phyloP scores from a whole-genome alignment of 2,888 invertebrate genomes.

The Patella pellucida region DNA sequence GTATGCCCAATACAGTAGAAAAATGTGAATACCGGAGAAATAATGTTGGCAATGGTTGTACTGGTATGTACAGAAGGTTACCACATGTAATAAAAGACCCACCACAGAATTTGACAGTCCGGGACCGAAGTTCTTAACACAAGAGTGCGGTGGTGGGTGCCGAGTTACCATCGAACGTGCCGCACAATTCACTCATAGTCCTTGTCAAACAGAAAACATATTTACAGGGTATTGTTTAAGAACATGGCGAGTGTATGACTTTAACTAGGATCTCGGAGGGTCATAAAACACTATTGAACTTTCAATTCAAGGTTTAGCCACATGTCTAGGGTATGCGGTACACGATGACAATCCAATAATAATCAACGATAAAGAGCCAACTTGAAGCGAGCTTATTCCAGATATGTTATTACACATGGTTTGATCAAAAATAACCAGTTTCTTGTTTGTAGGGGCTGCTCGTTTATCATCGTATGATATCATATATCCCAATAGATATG shows the following conservation, averaged over 20 bases:
- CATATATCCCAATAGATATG: too few relatives aligned
- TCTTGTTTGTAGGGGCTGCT: neutral
- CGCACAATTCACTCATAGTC: neutral
- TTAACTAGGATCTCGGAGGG: neutral
- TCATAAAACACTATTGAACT: slow-evolving; percentile 12
- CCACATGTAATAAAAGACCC: slow-evolving; percentile 10
- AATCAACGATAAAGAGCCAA: neutral
- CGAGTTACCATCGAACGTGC: slow-evolving; percentile 8
- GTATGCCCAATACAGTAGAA: too few relatives aligned
- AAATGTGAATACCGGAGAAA: too few relatives aligned
- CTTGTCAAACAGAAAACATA: slow-evolving; percentile 4
- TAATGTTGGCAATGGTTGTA: neutral
- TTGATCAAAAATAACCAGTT: slow-evolving; percentile 4
- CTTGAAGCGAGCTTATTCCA: neutral
- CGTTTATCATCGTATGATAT: too few relatives aligned
- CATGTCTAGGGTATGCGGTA: slow-evolving; percentile 5
- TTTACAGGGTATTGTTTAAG: slow-evolving; percentile 5
- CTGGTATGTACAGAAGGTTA: neutral
- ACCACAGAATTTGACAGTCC: slow-evolving; percentile 1
- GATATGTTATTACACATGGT: slow-evolving; percentile 10
- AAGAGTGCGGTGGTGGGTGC: neutral
- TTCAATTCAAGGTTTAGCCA: slow-evolving; percentile 3
- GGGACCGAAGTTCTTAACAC: neutral
- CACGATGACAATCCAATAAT: neutral
- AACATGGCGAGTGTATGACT: neutral